Base-by-base conservation (phyloP, 2,888 invertebrate genomes). In the Hartigia nigra region DNA sequence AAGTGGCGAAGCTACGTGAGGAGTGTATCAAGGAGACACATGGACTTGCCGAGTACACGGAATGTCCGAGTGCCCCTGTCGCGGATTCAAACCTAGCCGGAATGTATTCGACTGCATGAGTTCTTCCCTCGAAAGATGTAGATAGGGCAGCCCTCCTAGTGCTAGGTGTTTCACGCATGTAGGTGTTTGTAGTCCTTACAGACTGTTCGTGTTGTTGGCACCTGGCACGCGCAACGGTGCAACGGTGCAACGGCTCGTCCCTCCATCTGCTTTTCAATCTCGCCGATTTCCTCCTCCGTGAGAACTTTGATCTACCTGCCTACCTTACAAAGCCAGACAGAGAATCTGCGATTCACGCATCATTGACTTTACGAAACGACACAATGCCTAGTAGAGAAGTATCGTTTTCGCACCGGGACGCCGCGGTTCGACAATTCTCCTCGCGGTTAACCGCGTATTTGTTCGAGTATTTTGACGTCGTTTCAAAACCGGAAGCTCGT, bases 291-390 rank as follows among this genome's bases (percentile, higher is more conserved):
- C 70, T 77, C 79, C 74, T 74, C 77, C 81, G 80, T 83, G 82
- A 83, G 82, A 83, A 83, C 81, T 80, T 77, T 74, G 81, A 79
- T 77, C 82, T 83, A 82, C 83, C 83, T 83, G 83, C 77, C 77
- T 55, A 31, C 37, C 77, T 70, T 55, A 75, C 77, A 79, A 55
- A 55, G 55, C 55, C 55, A 55, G 23, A 23, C 23, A 5, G 55
- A 55, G 55, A 55, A 55, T 55, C 55, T 55, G 55, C 55, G 23
- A 55, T 55, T 55, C 55, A 55, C 55, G 55, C 55, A 55, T 55
- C 55, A 55, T 23, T 55, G 55, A 23, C 55, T 55, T 55, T 55
- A 9, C 55, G 55, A 5, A 55, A 23, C 9, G 55, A 23, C 55
- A 55, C 55, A 55, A 55, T 55, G 55, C 55, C 9, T 23, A 55